Evolutionary conservation across 2,113 vertebrate genomes (phyloP), one percentile per base, ranked within the genome.

Genomic region (Coptodon rendalli): DNA sequence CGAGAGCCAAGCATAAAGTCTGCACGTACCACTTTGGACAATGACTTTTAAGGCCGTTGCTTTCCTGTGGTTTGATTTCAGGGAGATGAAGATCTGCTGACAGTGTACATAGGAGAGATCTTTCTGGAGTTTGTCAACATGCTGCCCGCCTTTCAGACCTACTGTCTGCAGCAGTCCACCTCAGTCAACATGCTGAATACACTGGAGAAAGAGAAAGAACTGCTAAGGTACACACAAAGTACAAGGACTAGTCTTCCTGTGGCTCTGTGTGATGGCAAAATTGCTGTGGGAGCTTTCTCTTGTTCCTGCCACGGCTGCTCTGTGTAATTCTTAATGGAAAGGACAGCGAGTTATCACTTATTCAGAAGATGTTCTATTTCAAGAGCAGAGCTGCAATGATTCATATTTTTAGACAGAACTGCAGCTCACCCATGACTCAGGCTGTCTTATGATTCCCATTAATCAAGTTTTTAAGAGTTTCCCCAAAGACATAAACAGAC

Each of bases 121-220:
- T 98, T 99, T 83, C 95, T 99, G 85, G 97, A 98, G 94, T 98
- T 98, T 1, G 97, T 98, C 90, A 98, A 98, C 94, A 98, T 99
- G 98, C 96, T 99, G 66, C 97, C 98, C 1, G 97, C 98, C 36
- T 99, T 98, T 93, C 98, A 98, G 96, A 98, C 97, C n/a, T 99
- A 99, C 95, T 99, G 98, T 89, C 97, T 98, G 54, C 97, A 98
- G 94, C 98, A 99, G 92, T 97, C 97, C 63, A 96, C 97, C 88
- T 97, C 98, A 0, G 96, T 98, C 90, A 98, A 97, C 88, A 96
- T 97, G 96, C 97, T 99, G 87, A 98, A 98, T 3, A 87, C 97
- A 0, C 94, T 98, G 95, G 98, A 99, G 95, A 98, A 98, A 88
- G 98, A 99, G 95, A 99, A 99, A 43, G 98, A 99, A 80, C 93